A percentile compares a stretch with the other conserved stretches of the same genome.
These are phyloP conservation scores for Ormia ochracea DNA, from an alignment of 2,888 invertebrate species.

Conservation along the genomic window DNA sequence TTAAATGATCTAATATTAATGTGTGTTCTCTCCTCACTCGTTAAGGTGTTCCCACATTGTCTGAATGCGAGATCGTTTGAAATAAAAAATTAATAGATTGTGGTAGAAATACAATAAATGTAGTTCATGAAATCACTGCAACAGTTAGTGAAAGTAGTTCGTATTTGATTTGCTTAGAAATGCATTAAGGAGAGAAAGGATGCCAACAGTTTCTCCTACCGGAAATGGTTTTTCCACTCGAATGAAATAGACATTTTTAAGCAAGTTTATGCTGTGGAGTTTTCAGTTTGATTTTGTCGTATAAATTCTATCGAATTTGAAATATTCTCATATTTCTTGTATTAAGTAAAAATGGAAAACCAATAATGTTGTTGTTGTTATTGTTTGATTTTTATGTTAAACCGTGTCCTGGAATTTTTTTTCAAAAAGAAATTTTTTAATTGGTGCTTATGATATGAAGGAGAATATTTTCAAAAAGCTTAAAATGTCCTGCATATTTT, in stretches of 20 bases:
- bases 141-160: slow-evolving; percentile 34
- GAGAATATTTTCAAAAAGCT: too few relatives aligned
- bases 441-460: too few relatives aligned
- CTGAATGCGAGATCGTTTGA: background rate
- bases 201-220: slow-evolving; percentile 57
- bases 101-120: background rate
- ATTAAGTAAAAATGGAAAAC: background rate
- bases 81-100: background rate
- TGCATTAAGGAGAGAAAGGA: slow-evolving; percentile 7
- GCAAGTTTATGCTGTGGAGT: slow-evolving; percentile 30
- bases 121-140: slow-evolving; percentile 2
- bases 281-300: background rate
- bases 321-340: slow-evolving; percentile 13
- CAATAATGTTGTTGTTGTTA: background rate
- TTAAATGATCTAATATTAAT: slow-evolving; percentile 59
- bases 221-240: slow-evolving; percentile 53
- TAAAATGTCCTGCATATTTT: too few relatives aligned
- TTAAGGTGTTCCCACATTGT: slow-evolving; percentile 30
- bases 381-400: background rate
- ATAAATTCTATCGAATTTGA: background rate
- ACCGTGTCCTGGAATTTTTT: background rate
- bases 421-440: background rate
- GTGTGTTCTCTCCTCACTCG: background rate
- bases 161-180: slow-evolving; percentile 11
- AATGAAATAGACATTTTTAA: slow-evolving; percentile 38